phyloP scores from a whole-genome alignment of 64 coral and sea anemone species.

The Montipora capricornis region DNA sequence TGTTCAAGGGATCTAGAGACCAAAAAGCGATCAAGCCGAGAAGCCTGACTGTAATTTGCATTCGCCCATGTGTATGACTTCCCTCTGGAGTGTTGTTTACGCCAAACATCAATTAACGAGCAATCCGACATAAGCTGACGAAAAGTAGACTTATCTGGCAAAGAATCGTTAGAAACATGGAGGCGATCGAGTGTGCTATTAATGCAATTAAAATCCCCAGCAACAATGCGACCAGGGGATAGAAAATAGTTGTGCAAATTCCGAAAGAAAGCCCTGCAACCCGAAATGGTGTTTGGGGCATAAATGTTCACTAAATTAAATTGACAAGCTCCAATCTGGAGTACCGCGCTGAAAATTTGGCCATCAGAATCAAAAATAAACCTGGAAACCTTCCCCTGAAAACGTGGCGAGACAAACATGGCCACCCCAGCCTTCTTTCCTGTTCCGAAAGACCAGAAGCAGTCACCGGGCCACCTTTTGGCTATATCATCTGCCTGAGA shows the following conservation, averaged over 20 bases:
- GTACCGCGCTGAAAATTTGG: no score
- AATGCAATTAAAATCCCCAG: background rate
- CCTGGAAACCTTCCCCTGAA: background rate
- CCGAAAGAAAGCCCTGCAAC: background rate
- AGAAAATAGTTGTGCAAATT: background rate
- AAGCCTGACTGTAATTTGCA: background rate
- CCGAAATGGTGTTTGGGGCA: background rate
- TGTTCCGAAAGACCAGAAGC: background rate
- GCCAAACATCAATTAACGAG: constrained; percentile 8
- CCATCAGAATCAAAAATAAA: background rate
- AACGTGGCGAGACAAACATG: background rate
- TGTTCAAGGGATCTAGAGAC: background rate
- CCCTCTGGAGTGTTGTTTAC: background rate
- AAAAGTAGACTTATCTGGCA: background rate
- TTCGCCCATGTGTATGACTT: background rate
- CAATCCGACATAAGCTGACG: background rate
- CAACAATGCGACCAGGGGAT: background rate
- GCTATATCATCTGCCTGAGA: background rate
- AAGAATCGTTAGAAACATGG: background rate
- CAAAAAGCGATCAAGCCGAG: background rate
- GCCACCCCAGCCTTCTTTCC: constrained; percentile 1
- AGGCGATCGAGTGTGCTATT: background rate
- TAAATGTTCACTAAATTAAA: no score
- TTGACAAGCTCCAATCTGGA: no score
- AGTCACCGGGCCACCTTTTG: background rate